Base-by-base conservation (phyloP, 2,113 vertebrate genomes). In the Muscicapa adusta region DNA sequence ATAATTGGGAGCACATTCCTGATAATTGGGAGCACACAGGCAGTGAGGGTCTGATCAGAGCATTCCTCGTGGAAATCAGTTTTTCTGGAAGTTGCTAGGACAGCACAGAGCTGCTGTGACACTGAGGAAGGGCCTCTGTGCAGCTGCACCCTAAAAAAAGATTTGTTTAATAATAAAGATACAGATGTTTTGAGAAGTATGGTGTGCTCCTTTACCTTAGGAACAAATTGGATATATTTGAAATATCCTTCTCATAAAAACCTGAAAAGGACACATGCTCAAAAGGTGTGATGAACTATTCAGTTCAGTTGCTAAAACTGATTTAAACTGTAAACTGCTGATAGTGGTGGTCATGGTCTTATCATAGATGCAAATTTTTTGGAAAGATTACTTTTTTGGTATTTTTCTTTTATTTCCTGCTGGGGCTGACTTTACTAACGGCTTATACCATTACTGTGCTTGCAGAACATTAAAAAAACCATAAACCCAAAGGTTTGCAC, bases 391-490 rank as follows among this genome's bases (percentile, higher is more conserved):
- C n/a, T 54, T 82, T 53, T 65, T 60, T 19, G 5, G 85, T 12
- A 38, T 85, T 50, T 50, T 48, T 48, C 22, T 48, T 48, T 50
- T 50, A 8, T 50, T 50, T 50, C 24, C 48, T 50, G 48, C 24
- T 50, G 15, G 3, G 51, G 6, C 74, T 83, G 45, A 75, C 42
- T 84, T 60, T 88, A 38, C 70, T 80, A 19, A 75, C 72, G 20
- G 2, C 9, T 73, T 68, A 26, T 81, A 22, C 70, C 24, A 31
- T 88, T 73, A 54, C n/a, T 95, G 7, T 97, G 17, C 81, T 94
- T 83, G 38, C 92, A 99, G 99, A 98, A 95, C 63, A 97, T 99
- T 94, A 99, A 98, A 96, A 98, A 99, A 98, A 99, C 12, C 48
- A 48, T 14, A 50, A 50, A 50, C 14, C 50, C 26, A 29, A 51